phyloP scores from a whole-genome alignment of 1,140 invertebrate species.

The silkworm (Bombyx mori) region DNA sequence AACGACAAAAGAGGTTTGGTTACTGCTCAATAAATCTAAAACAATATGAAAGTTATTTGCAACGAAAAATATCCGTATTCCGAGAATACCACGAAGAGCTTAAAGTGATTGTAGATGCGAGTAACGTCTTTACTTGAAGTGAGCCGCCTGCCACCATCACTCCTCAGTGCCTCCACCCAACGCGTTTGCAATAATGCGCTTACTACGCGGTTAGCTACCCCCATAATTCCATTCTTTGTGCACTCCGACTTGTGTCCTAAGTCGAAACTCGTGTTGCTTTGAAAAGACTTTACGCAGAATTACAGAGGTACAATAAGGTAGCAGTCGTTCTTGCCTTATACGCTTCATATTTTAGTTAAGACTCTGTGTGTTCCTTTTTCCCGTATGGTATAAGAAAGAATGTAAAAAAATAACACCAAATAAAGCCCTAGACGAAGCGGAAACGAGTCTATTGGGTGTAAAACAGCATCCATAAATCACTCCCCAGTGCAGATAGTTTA shows the following conservation, averaged over 20 bases:
- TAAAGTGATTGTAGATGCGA: slow-evolving; percentile 56
- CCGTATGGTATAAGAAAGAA: too few relatives aligned
- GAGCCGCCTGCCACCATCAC: slow-evolving; percentile 18
- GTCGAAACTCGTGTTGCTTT: slow-evolving; percentile 52
- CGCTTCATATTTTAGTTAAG: slow-evolving; percentile 14
- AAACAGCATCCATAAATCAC: slow-evolving; percentile 35
- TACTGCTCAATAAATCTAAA: too few relatives aligned
- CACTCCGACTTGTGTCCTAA: slow-evolving; percentile 41
- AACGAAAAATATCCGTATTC: slow-evolving; percentile 23
- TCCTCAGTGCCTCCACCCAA: slow-evolving; percentile 9
- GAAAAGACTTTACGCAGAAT: slow-evolving; percentile 31
- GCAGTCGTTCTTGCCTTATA: slow-evolving; percentile 19
- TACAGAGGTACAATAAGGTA: slow-evolving; percentile 26
- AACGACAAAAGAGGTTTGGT: too few relatives aligned
- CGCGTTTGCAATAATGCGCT: slow-evolving; percentile 59
- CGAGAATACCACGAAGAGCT: slow-evolving; percentile 36
- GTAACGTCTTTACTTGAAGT: slow-evolving; percentile 30
- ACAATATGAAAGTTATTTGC: too few relatives aligned
- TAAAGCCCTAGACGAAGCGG: neutral
- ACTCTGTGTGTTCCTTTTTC: too few relatives aligned
- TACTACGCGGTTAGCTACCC: slow-evolving; percentile 48
- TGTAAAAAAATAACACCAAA: too few relatives aligned
- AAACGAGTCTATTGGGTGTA: slow-evolving; percentile 13
- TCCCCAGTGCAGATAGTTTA: slow-evolving; percentile 33
- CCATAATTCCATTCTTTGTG: slow-evolving; percentile 56